Base-by-base conservation (phyloP, 2,888 invertebrate genomes). In the Eupeodes latifasciatus region DNA sequence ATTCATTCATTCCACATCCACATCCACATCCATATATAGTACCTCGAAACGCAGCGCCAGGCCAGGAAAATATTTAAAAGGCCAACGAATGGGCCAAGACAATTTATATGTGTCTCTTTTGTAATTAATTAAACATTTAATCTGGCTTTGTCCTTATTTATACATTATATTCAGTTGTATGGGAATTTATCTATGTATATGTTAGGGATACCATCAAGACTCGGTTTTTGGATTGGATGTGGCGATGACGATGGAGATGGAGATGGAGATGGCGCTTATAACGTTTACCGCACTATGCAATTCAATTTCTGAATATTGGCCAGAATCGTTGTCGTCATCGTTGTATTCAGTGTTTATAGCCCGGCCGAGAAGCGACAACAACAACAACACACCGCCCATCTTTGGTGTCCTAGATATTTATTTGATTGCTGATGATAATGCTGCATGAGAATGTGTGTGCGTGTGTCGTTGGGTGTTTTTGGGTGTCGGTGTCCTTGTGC, bases 111-210 rank as follows among this genome's bases (percentile, higher is more conserved):
- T 81, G 81, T 78, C 81, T 69, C 49, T 53, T 53, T 72, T 72
- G 88, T 81, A 88, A 88, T 88, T 88, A 88, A 88, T 88, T 85
- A 88, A 88, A 78, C 88, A 85, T 88, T 88, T 88, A 88, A 85
- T 88, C 85, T 85, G 67, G 80, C 76, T 76, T 47, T 76, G 79
- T 67, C 76, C 57, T 72, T 74, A 57, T 71, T 49, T 55, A 40
- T 40, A 40, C 40, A 40, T 40, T 40, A 40, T 9, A 40, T 40
- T 40, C 40, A 40, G 40, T 40, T 40, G 40, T 40, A 40, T 40
- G 9, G 40, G 40, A 40, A 40, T 5, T 1, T 40, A 27, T 5
- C 10, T 62, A 27, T 66, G n/a, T n/a, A 66, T 67, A 66, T 67
- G 51, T 49, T 66, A 62, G 62, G 66, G 36, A 6, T 64, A 9